These are phyloP conservation scores for Drosophila ogumai DNA, from an alignment of 1,140 invertebrate genomes.

Conservation along the genomic window DNA sequence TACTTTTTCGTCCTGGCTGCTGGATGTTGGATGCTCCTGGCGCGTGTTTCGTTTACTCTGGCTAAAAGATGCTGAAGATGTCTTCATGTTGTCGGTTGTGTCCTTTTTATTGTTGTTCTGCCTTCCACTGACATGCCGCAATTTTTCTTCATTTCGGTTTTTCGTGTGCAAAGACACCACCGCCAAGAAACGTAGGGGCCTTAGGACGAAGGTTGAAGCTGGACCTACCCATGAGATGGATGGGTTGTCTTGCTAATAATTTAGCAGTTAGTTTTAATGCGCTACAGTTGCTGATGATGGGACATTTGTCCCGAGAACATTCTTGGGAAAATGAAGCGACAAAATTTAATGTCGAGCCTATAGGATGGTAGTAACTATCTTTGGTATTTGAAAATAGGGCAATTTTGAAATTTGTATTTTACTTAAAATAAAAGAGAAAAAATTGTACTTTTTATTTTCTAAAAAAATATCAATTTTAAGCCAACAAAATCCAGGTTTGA, in stretches of 20 bases:
- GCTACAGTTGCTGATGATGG: constrained; percentile 42
- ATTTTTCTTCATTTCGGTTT: constrained; percentile 78
- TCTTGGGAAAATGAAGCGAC: not conserved
- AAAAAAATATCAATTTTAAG: too few relatives aligned
- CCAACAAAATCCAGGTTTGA: too few relatives aligned
- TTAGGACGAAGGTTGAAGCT: not conserved
- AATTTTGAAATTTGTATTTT: too few relatives aligned
- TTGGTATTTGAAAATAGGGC: not conserved
- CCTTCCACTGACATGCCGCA: constrained; percentile 77
- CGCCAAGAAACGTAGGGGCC: constrained; percentile 1
- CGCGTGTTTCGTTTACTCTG: constrained; percentile 71
- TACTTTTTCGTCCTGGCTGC: constrained; percentile 71
- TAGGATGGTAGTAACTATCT: not conserved
- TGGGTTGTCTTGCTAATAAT: constrained; percentile 78
- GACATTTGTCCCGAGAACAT: constrained; percentile 17
- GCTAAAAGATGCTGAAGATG: constrained; percentile 60
- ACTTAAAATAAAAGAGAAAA: too few relatives aligned
- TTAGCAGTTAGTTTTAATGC: constrained; percentile 80
- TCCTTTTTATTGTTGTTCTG: constrained; percentile 75
- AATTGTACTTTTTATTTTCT: too few relatives aligned
- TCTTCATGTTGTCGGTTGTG: constrained; percentile 75
- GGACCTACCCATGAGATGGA: constrained; percentile 56
- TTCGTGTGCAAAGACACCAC: constrained; percentile 43
- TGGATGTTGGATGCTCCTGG: constrained; percentile 73
- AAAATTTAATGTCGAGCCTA: constrained; percentile 10